Evolutionary conservation across 2,797 vertebrate genomes (phyloP).

Genomic region (Meda fulgida): DNA sequence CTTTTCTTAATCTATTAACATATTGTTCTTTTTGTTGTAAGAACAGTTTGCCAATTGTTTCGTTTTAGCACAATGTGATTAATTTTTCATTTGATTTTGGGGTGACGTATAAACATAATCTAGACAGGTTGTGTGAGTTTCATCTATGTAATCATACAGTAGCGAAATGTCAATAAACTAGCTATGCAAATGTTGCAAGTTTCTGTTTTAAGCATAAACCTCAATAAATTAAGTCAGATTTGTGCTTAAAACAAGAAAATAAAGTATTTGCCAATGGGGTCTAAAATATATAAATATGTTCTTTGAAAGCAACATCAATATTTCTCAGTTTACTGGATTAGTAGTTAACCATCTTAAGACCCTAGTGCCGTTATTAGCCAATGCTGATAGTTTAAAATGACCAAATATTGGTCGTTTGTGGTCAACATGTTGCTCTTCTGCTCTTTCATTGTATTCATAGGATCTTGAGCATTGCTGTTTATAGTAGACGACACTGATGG

Average conservation of each 20-base stretch:
- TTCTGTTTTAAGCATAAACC: not conserved
- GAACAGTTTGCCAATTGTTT: not conserved
- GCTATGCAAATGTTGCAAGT: not conserved
- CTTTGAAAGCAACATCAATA: no score
- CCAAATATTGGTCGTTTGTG: not conserved
- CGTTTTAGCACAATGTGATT: not conserved
- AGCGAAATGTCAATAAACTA: not conserved
- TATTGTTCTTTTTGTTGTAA: not conserved
- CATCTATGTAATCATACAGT: not conserved
- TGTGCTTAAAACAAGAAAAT: not conserved
- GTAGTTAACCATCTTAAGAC: not conserved
- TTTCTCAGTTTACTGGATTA: not conserved
- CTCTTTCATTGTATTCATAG: not conserved
- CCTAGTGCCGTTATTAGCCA: not conserved
- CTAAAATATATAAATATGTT: not conserved
- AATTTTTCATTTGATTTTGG: not conserved
- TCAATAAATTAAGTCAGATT: not conserved
- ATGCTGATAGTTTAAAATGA: not conserved
- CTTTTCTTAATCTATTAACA: not conserved
- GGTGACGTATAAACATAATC: not conserved
- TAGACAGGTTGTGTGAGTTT: slow-evolving; percentile 5
- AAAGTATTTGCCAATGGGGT: not conserved
- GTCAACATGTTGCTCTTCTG: not conserved
- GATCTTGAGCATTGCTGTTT: slow-evolving; percentile 19
- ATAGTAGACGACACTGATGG: slow-evolving; percentile 12